Base-by-base conservation (phyloP, 2,797 vertebrate species). In the Ceryle rudis region DNA sequence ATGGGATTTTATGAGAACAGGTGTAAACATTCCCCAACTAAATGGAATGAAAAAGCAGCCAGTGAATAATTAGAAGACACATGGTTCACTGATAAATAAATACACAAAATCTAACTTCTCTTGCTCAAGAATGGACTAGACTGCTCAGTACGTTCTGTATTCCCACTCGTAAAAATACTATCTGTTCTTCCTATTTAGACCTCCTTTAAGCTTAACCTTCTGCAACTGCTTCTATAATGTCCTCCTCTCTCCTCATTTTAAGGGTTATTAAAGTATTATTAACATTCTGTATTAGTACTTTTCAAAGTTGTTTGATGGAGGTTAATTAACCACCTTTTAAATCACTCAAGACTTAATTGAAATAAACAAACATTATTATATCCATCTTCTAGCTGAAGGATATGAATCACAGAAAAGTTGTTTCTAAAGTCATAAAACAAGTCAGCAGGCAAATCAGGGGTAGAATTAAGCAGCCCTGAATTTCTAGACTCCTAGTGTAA, bases 311-410 rank as follows among this genome's bases (percentile, higher is more conserved):
- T 74, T 71, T 81, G 74, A 81, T 71, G 57, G 17, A 94, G 41
- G 81, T 89, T 95, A 97, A 95, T 96, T 82, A 97, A 94, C 82
- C 81, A n/a, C 54, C 71, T 93, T 95, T 95, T 64, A 93, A 95
- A 86, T 10, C 46, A 64, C 80, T 91, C 58, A 66, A 83, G 58
- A 89, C 41, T 75, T 94, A 89, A 95, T 71, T 93, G 90, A 95
- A 96, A 85, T 85, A 94, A 96, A 86, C 90, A 95, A 92, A 78
- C 67, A 66, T 93, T 86, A 83, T 93, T 74, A 60, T 89, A 73
- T 65, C 78, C 78, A 69, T 93, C 88, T 93, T 71, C 25, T 54
- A 85, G 29, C 74, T 87, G 83, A 94, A 95, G 83, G 41, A 86
- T 49, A 44, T 81, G 81, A 92, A 90, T 95, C 81, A 89, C 64